These are phyloP conservation scores for Phainopepla nitens DNA, from an alignment of 2,113 vertebrate genomes.

Conservation along the genomic window DNA sequence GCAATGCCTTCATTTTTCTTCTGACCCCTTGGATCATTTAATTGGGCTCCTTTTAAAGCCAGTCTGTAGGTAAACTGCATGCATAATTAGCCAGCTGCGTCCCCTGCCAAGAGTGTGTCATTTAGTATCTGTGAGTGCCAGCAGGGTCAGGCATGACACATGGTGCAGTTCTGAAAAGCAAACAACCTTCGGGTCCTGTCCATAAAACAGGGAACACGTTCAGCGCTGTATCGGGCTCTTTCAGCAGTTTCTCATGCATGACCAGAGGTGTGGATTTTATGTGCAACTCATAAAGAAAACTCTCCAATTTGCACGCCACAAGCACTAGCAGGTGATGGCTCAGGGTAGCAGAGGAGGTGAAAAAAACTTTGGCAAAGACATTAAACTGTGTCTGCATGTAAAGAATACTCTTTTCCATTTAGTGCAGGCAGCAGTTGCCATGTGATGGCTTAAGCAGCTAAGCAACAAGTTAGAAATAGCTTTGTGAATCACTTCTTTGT, in stretches of 20 bases:
- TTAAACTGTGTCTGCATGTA: conserved; percentile 6
- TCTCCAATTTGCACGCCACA: conserved; percentile 33
- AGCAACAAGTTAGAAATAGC: neutral
- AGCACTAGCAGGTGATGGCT: conserved; percentile 57
- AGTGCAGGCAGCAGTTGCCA: neutral
- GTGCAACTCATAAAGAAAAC: conserved; percentile 63
- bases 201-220: conserved; percentile 47
- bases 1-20: conserved; percentile 23
- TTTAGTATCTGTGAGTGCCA: conserved; percentile 25
- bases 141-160: conserved; percentile 47
- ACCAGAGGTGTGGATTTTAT: conserved; percentile 71
- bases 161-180: conserved; percentile 48
- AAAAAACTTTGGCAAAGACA: conserved; percentile 47
- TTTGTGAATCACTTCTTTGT: neutral
- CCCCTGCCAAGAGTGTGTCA: conserved; percentile 38
- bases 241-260: conserved; percentile 62
- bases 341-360: conserved; percentile 32
- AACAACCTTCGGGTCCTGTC: conserved; percentile 19
- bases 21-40: conserved; percentile 41
- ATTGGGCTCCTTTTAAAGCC: conserved; percentile 10
- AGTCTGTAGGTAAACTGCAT: conserved; percentile 20
- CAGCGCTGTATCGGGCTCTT: conserved; percentile 21
- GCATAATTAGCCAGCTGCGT: conserved; percentile 49
- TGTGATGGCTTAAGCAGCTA: neutral
- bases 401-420: conserved; percentile 10